Evolutionary conservation across 2,797 vertebrate species (phyloP).

Genomic region (Oreortyx pictus): DNA sequence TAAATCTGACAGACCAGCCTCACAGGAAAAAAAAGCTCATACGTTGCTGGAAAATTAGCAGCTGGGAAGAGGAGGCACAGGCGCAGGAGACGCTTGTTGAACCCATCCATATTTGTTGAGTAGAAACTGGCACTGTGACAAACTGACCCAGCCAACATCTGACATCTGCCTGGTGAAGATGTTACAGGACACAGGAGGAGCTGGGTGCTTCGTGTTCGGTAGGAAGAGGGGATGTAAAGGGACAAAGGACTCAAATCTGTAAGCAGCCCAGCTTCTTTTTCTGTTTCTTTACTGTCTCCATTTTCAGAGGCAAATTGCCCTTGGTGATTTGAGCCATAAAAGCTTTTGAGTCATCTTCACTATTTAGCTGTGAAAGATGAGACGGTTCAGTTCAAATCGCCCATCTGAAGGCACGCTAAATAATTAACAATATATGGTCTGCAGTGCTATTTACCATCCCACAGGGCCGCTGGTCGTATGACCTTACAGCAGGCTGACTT

Average conservation of each 20-base stretch:
- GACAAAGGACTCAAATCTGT: not conserved
- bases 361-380: slow-evolving; percentile 62
- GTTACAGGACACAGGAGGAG: not conserved
- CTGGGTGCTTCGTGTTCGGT: not conserved
- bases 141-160: not conserved
- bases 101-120: not conserved
- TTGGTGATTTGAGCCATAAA: slow-evolving; percentile 12
- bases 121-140: not conserved
- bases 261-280: not conserved
- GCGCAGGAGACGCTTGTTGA: not conserved
- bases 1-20: not conserved
- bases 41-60: not conserved
- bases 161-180: not conserved
- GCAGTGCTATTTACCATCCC: slow-evolving; percentile 55
- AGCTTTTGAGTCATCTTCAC: slow-evolving; percentile 56
- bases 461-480: slow-evolving; percentile 2
- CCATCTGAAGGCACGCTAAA: slow-evolving; percentile 60
- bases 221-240: not conserved
- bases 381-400: slow-evolving; percentile 43
- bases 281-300: not conserved
- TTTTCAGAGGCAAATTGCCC: slow-evolving; percentile 40
- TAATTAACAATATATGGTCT: slow-evolving; percentile 62
- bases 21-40: not conserved
- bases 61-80: not conserved
- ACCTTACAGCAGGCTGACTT: slow-evolving; percentile 45